Conservation (phyloP, 2,113 vertebrate genomes). For the Phocoena sinus region DNA sequence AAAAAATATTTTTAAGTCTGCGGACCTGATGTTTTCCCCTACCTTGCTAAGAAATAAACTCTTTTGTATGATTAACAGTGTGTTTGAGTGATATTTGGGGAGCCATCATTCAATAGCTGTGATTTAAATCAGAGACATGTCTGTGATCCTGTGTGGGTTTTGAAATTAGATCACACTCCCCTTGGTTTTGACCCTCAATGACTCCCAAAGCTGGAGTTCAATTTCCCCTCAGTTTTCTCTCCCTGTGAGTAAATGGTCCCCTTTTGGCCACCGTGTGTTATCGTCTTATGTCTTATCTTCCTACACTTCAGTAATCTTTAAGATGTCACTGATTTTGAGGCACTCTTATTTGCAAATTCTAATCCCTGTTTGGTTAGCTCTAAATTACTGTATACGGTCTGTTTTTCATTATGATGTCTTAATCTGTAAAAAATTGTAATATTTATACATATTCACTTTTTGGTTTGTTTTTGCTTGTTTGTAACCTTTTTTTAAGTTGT, state of each 20-base stretch:
- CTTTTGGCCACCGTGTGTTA: not conserved
- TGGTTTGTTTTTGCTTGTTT: not conserved
- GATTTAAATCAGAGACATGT: conserved; percentile 11
- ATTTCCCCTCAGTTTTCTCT: not conserved
- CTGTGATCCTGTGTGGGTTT: not conserved
- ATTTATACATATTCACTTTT: not conserved
- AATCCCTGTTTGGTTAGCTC: not conserved
- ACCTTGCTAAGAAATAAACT: not conserved
- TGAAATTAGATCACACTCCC: not conserved
- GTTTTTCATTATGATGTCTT: not conserved
- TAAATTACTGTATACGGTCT: not conserved
- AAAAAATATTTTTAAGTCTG: not conserved
- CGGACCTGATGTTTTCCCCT: not conserved
- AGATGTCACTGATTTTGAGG: not conserved
- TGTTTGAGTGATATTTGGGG: not conserved
- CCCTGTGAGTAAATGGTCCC: not conserved
- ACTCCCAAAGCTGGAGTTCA: not conserved
- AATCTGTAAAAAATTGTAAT: not conserved
- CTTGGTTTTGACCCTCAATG: not conserved
- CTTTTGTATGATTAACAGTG: not conserved
- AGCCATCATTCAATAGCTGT: not conserved
- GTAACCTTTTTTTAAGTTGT: not conserved
- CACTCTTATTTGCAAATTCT: not conserved
- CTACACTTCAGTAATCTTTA: not conserved
- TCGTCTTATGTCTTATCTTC: not conserved